Conservation (phyloP, 2,797 vertebrate genomes). For the Scomberomorus guttatus region DNA sequence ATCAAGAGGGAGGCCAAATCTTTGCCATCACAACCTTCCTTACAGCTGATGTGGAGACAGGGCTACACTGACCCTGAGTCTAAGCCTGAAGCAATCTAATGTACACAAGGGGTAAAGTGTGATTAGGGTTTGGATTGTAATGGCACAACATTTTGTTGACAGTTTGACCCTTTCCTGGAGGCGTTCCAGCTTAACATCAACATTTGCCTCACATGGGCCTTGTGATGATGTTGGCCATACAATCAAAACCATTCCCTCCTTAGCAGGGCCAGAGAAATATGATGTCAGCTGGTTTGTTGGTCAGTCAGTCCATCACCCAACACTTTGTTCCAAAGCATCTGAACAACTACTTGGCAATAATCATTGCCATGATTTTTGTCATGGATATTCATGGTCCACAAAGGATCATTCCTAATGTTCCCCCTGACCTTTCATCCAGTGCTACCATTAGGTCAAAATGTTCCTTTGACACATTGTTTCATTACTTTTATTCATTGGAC, state of each 20-base stretch:
- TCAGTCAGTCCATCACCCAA: conserved; percentile 2
- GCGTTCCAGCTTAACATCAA: conserved; percentile 26
- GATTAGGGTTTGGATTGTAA: conserved; percentile 35
- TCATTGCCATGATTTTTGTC: neutral
- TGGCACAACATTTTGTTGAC: conserved; percentile 23
- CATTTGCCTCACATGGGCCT: neutral
- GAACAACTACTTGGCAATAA: neutral
- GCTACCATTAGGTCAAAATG: neutral
- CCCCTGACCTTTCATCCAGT: neutral
- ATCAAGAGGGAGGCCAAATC: conserved; percentile 51
- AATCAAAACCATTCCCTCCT: conserved; percentile 4
- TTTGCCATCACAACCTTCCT: conserved; percentile 47
- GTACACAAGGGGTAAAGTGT: conserved; percentile 12
- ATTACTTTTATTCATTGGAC: no score
- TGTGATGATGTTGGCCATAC: neutral
- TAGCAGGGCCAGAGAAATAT: neutral
- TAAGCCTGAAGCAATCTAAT: conserved; percentile 12
- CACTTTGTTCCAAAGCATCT: neutral
- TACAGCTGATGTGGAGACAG: conserved; percentile 50
- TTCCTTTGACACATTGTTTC: neutral
- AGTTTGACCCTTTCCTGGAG: conserved; percentile 15
- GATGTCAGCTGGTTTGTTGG: neutral
- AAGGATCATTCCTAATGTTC: neutral
- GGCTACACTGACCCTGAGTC: conserved; percentile 16
- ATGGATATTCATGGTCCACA: neutral